Percentiles rank a stretch among this genome's conserved stretches.
Conservation (phyloP, 2,797 vertebrate genomes). For the Dallia pectoralis region DNA sequence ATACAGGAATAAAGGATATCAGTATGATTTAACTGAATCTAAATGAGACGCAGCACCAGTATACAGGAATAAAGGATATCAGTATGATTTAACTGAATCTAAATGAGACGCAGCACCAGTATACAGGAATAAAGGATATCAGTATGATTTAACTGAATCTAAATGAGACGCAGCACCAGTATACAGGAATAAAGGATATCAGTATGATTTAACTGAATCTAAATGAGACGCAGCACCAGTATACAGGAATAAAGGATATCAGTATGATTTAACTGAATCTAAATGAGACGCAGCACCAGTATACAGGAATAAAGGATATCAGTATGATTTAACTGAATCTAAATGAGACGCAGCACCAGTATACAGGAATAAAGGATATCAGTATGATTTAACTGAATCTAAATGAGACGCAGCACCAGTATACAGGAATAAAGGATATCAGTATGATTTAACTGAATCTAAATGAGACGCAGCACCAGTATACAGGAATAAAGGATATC, state of each 20-base stretch:
- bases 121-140: constrained; percentile 36
- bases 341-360: constrained; percentile 46
- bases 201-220: constrained; percentile 50
- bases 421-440: constrained; percentile 36
- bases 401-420: constrained; percentile 46
- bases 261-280: constrained; percentile 50
- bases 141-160: constrained; percentile 50
- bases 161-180: constrained; percentile 46
- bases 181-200: constrained; percentile 36
- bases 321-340: constrained; percentile 50
- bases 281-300: constrained; percentile 46
- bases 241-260: constrained; percentile 36
- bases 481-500: constrained; percentile 36
- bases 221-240: constrained; percentile 46
- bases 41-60: constrained; percentile 46
- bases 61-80: constrained; percentile 36
- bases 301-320: constrained; percentile 36
- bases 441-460: constrained; percentile 50
- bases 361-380: constrained; percentile 36
- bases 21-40: constrained; percentile 50
- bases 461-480: constrained; percentile 46
- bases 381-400: constrained; percentile 50
- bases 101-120: constrained; percentile 46
- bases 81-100: constrained; percentile 50
- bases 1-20: constrained; percentile 36